Conservation (phyloP, 2,113 vertebrate species). For the Podarcis cretensis region DNA sequence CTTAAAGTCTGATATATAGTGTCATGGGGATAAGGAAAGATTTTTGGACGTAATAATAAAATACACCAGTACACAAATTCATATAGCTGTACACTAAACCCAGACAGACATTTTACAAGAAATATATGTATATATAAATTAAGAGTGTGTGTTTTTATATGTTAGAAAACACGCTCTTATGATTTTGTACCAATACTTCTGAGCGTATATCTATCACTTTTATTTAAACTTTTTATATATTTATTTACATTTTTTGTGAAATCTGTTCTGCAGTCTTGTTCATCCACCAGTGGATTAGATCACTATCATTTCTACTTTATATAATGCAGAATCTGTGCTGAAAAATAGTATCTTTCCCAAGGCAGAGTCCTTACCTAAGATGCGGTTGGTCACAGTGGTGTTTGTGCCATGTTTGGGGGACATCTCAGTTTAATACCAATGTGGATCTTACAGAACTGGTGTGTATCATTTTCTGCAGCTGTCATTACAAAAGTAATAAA, state of each 20-base stretch:
- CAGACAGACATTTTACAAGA: background rate
- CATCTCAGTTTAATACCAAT: background rate
- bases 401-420: background rate
- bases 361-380: background rate
- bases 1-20: background rate
- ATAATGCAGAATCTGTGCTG: background rate
- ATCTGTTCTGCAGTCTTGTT: too few relatives aligned
- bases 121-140: background rate
- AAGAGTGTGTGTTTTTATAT: background rate
- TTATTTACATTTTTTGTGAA: background rate
- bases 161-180: background rate
- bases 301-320: background rate
- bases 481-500: background rate
- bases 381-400: background rate
- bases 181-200: constrained; percentile 23
- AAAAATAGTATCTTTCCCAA: background rate
- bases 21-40: background rate
- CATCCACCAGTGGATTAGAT: background rate
- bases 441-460: too few relatives aligned
- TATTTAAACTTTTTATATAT: background rate
- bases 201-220: constrained; percentile 15
- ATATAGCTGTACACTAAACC: background rate
- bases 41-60: constrained; percentile 25
- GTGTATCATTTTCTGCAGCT: background rate
- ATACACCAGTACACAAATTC: constrained; percentile 18